Base-by-base conservation (phyloP, 2,797 vertebrate genomes). In the Eurystomus glaucurus region DNA sequence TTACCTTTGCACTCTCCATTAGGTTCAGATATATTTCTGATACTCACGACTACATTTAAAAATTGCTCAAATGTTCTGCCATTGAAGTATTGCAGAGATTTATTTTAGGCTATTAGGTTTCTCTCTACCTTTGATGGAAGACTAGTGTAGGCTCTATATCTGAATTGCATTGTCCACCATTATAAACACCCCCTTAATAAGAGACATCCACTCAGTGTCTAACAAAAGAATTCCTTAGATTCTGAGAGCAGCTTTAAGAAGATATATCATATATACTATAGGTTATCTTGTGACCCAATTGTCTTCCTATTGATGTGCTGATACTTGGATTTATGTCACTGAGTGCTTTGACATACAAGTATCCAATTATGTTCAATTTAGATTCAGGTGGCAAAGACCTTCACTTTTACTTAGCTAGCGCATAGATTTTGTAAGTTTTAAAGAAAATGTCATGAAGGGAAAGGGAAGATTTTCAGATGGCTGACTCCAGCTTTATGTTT, bases 311-410 rank as follows among this genome's bases (percentile, higher is more conserved):
- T 98, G 98, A 98, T 98, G 97, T 98, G 95, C 95, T 96, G 97
- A 93, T 95, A 88, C 85, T 88, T 88, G 88, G 94, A 89, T 97
- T 97, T 97, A 43, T 96, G 85, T 70, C 54, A 57, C 88, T 68
- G 76, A 62, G 91, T 80, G 85, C 98, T 98, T 97, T 98, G 97
- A 98, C 97, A 93, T 88, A 85, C 89, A 88, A 95, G 96, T 83
- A 95, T 93, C 98, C 98, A 98, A 98, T 98, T 98, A 98, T 97
- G 95, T 98, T 95, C 95, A 91, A 95, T 98, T 97, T 98, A 95
- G 95, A 95, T 96, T 95, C 87, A 88, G 86, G 94, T 97, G 95
- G 94, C 94, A 95, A 97, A 94, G 94, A 97, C 97, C 95, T 98
- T 97, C 90, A 85, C 96, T 98, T 98, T 97, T 96, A 85, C 96